Evolutionary conservation across 1,140 invertebrate species (phyloP), one percentile per base, ranked within the genome.

Genomic region (Aphaenogaster floridana): DNA sequence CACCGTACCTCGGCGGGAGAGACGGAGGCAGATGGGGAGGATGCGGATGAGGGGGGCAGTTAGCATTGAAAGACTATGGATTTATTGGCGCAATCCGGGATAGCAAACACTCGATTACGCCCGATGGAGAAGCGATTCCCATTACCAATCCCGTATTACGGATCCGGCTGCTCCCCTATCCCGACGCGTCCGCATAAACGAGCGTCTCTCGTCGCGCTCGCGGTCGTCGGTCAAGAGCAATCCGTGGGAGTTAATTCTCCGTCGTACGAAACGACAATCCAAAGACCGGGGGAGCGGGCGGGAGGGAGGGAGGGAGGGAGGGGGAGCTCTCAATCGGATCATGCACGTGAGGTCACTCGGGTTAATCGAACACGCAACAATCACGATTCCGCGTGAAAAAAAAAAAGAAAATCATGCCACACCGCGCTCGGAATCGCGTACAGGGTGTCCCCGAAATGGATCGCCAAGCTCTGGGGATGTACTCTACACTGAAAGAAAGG

Each of bases 301-400:
- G 48, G 54, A 52, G 61, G 54, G 54, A 52, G 61, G 48, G 54
- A 52, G 61, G 48, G 36, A 50, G 39, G n/a, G 72, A 66, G 45
- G 78, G 85, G 59, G 76, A 79, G 42, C 36, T 69, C 78, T 77
- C 69, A 68, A 90, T 86, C 72, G 74, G 59, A 76, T 72, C 89
- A 90, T 90, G 88, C 79, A 88, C 59, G 83, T 87, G 74, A 81
- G 79, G 66, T 90, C 71, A 69, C n/a, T 85, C 83, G 54, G 61
- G 89, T 90, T 90, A 87, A 85, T 90, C 68, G 72, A 87, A 84
- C 86, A 90, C 78, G 72, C 88, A 90, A 90, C 59, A 89, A 79
- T 61, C 48, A 76, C 54, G 71, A 45, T 48, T 45, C 74, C 74
- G n/a, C 28, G 36, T 74, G 71, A 86, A 36, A 36, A 45, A 63